Evolutionary conservation across 2,113 vertebrate genomes (phyloP), one percentile per base, ranked within the genome.

Genomic region (Chelonoidis abingdonii): DNA sequence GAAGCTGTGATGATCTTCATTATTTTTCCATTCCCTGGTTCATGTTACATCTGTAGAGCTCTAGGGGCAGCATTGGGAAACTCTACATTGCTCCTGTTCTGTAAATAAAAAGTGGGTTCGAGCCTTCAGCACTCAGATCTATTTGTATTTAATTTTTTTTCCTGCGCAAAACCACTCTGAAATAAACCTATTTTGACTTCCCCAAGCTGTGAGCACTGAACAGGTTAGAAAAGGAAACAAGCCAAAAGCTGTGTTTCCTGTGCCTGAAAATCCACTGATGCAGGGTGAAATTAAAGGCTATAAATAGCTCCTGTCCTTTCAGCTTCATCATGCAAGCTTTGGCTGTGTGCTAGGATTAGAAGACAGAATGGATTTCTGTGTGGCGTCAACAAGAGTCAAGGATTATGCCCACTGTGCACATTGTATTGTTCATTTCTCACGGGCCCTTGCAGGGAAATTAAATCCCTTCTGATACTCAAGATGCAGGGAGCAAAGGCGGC

Each of bases 281-380:
- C 97, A 96, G 94, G 96, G 92, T 97, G 95, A 98, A 98, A 98
- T 98, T 95, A 97, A 97, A 97, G 96, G 91, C 97, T 98, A 98
- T 97, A 97, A 98, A 98, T 98, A 98, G 97, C 92, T 97, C 92
- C 94, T 94, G 97, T 98, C 97, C 97, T 95, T 97, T 97, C 95
- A 98, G 96, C 96, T 97, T 96, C 96, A 97, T 98, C 97, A 88
- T 97, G 89, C 95, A 89, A 95, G 96, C 96, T 96, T 97, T 1
- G 79, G 84, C 95, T 96, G 83, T 85, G 94, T 1, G 0, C 89
- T 90, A 93, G 98, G 98, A 98, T 98, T 98, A 98, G 95, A 89
- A 94, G 97, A 98, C 95, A 97, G 97, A 98, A 98, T 97, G 97
- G 97, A 98, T 98, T 98, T 97, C 97, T 98, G 93, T 97, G 95